A percentile compares a stretch with the other conserved stretches of the same genome.
phyloP scores from a whole-genome alignment of 2,888 invertebrate species.

The Odontomyia ornata region DNA sequence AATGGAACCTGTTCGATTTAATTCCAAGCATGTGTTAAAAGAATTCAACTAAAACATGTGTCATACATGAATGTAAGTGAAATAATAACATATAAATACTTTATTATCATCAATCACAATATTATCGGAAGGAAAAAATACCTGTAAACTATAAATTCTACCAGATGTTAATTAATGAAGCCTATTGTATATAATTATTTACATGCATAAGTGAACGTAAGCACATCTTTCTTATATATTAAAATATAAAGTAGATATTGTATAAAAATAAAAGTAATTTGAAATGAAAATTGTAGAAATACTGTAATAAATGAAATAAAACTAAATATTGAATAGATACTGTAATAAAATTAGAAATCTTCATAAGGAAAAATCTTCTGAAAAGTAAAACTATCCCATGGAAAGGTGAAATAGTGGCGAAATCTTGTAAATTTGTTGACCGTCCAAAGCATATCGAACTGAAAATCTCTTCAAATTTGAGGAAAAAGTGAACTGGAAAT shows the following conservation, averaged over 20 bases:
- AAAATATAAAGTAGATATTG: not conserved
- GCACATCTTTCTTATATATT: not conserved
- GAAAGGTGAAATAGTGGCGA: slow-evolving; percentile 18
- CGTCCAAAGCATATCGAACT: slow-evolving; percentile 47
- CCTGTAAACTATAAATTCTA: no score
- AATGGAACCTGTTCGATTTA: no score
- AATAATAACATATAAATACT: no score
- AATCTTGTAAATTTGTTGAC: slow-evolving; percentile 14
- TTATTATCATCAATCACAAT: no score
- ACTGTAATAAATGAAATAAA: not conserved
- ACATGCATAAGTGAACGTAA: not conserved
- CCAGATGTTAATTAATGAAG: no score
- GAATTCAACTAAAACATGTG: no score
- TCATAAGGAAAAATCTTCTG: slow-evolving; percentile 11
- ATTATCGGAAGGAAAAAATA: no score
- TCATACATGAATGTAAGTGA: no score
- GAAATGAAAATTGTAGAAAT: not conserved
- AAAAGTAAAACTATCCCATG: not conserved
- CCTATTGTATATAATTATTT: not conserved
- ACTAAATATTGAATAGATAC: slow-evolving; percentile 4
- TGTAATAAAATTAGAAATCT: not conserved
- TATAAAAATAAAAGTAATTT: not conserved
- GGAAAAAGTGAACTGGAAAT: not conserved
- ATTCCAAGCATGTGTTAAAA: no score
- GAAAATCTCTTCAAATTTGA: slow-evolving; percentile 4